A percentile compares a stretch with the other conserved stretches of the same genome.
Evolutionary conservation across 2,888 invertebrate genomes (phyloP).

Genomic region (Oscheius sp.): DNA sequence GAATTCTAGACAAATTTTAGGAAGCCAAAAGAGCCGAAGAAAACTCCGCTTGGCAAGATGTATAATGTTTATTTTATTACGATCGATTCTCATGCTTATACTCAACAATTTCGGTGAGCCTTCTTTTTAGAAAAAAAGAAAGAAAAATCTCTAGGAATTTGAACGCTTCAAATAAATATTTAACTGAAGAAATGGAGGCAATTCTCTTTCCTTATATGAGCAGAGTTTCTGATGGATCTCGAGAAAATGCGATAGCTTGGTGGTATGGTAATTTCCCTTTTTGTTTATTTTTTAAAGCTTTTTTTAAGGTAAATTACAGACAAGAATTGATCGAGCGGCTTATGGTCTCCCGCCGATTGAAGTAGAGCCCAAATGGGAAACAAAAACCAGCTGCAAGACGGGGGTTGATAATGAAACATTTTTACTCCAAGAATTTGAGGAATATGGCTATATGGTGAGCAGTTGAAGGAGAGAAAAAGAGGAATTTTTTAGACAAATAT

Average conservation of each 20-base stretch:
- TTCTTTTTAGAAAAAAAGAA: neutral
- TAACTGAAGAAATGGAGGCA: slow-evolving; percentile 2
- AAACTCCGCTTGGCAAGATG: neutral
- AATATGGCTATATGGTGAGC: slow-evolving; percentile 1
- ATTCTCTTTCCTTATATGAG: neutral
- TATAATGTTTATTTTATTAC: slow-evolving; percentile 14
- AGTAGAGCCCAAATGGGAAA: neutral
- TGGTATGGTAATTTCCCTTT: neutral
- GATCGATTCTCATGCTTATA: slow-evolving; percentile 6
- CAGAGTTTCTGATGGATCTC: neutral
- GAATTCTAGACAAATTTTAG: neutral
- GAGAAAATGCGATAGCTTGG: slow-evolving; percentile 2
- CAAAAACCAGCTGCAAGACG: neutral
- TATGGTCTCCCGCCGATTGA: neutral
- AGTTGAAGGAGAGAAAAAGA: neutral
- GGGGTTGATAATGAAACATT: neutral
- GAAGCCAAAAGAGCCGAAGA: neutral
- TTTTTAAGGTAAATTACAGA: neutral
- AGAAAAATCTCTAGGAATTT: neutral
- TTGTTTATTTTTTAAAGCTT: neutral
- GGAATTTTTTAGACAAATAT: neutral
- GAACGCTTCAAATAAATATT: neutral
- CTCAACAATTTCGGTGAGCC: neutral
- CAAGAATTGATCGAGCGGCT: neutral
- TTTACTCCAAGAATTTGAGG: neutral